Evolutionary conservation across 2,888 invertebrate species (phyloP).

Genomic region (Eilema griseolum): DNA sequence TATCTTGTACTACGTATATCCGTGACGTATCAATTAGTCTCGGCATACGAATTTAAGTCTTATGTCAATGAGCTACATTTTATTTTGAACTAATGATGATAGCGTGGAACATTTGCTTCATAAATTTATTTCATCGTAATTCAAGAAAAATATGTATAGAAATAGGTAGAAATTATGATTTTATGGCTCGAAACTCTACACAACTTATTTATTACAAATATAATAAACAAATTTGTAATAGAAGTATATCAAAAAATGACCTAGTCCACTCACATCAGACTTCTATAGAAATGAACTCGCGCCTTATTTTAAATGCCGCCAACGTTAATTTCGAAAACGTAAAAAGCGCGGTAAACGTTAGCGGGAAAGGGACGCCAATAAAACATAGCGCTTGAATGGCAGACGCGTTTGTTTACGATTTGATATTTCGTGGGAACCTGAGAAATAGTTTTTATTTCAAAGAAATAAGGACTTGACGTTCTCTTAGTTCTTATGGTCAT

Average conservation of each 20-base stretch:
- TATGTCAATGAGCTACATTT: conserved; percentile 26
- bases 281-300: conserved; percentile 82
- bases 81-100: conserved; percentile 44
- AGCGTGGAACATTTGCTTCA: conserved; percentile 77
- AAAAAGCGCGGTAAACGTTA: conserved; percentile 84
- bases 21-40: conserved; percentile 67
- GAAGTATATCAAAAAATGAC: conserved; percentile 84
- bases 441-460: conserved; percentile 83
- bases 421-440: conserved; percentile 74
- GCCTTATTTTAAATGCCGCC: conserved; percentile 85
- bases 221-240: conserved; percentile 69
- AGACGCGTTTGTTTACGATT: conserved; percentile 84
- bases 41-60: conserved; percentile 54
- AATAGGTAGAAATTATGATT: conserved; percentile 57
- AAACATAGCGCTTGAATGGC: conserved; percentile 81
- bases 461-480: conserved; percentile 72
- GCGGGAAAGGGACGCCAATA: conserved; percentile 85
- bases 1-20: conserved; percentile 84
- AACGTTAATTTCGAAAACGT: conserved; percentile 81
- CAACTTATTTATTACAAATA: conserved; percentile 62
- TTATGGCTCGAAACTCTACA: conserved; percentile 43
- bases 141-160: conserved; percentile 61
- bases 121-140: conserved; percentile 71
- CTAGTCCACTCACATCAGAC: conserved; percentile 76
- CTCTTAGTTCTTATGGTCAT: conserved; percentile 67